Evolutionary conservation across 2,797 vertebrate species (phyloP), one percentile per base, ranked within the genome.

Genomic region (Champsocephalus esox): DNA sequence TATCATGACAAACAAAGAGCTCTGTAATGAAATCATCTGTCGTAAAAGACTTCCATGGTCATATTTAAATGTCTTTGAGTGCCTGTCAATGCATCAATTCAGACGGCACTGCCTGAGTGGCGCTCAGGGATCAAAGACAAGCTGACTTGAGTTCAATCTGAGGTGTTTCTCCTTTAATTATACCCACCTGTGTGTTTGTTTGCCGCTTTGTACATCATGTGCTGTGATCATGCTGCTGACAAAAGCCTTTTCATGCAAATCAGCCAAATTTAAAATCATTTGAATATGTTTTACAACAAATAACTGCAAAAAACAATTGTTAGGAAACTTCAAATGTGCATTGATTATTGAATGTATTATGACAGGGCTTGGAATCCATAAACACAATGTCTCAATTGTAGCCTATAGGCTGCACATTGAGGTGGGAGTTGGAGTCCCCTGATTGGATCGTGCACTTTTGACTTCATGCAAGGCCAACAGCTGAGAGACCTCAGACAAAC

Each of bases 341-440:
- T 58, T 34, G 50, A 66, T 74, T 73, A 60, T 68, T 81, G 24
- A 77, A 46, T 81, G 73, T 81, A 76, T 76, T 77, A 81, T 73
- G 71, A 62, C 68, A 75, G 70, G 58, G 72, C 73, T 66, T 85
- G 85, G 85, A 84, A 91, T 91, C 81, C 68, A 51, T 72, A 72
- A 67, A 71, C 57, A 94, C 91, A 94, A 92, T 89, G 88, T 76
- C 69, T 74, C 82, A 66, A 79, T 93, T 95, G 93, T 94, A 74
- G 80, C 82, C 75, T 90, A 90, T 91, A 83, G 89, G 75, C 66
- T 86, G 91, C 86, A 86, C 72, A 74, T 64, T 68, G 87, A 87
- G 90, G 94, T 89, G 93, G 92, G 90, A 81, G 90, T 86, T 85
- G 89, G 84, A 93, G 90, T 93, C 84, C 82, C 89, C 79, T 89